These are phyloP conservation scores for Callopanchax toddi DNA, from an alignment of 2,113 vertebrate species.

Conservation along the genomic window DNA sequence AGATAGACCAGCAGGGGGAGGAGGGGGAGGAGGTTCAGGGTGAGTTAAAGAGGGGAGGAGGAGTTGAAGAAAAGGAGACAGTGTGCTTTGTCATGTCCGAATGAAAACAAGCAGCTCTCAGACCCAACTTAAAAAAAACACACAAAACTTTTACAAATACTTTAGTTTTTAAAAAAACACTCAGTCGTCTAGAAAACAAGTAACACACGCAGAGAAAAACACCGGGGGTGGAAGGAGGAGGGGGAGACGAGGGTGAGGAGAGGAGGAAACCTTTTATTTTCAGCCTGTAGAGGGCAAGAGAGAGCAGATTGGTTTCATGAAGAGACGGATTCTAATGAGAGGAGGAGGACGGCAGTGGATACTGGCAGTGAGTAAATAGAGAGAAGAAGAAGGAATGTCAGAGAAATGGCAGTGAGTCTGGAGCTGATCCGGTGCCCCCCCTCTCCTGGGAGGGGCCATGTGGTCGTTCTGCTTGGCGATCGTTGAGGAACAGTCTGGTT, in stretches of 20 bases:
- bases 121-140: conserved; percentile 49
- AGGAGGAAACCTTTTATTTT: conserved; percentile 24
- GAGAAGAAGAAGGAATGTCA: not conserved
- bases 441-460: conserved; percentile 33
- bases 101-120: conserved; percentile 72
- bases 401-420: conserved; percentile 53
- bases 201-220: conserved; percentile 39
- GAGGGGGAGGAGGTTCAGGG: not conserved
- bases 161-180: conserved; percentile 50
- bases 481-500: conserved; percentile 32
- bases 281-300: conserved; percentile 20
- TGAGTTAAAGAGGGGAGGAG: not conserved
- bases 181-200: conserved; percentile 59
- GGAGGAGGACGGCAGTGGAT: conserved; percentile 18
- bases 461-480: conserved; percentile 25
- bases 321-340: conserved; percentile 32
- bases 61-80: conserved; percentile 7
- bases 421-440: conserved; percentile 39
- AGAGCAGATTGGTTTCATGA: too few species aligned
- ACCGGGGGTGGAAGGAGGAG: not conserved
- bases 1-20: conserved; percentile 31
- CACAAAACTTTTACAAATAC: conserved; percentile 27
- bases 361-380: conserved; percentile 44
- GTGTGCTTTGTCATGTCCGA: conserved; percentile 74
- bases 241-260: not conserved